phyloP scores from a whole-genome alignment of 2,113 vertebrate species.

The Meriones unguiculatus region DNA sequence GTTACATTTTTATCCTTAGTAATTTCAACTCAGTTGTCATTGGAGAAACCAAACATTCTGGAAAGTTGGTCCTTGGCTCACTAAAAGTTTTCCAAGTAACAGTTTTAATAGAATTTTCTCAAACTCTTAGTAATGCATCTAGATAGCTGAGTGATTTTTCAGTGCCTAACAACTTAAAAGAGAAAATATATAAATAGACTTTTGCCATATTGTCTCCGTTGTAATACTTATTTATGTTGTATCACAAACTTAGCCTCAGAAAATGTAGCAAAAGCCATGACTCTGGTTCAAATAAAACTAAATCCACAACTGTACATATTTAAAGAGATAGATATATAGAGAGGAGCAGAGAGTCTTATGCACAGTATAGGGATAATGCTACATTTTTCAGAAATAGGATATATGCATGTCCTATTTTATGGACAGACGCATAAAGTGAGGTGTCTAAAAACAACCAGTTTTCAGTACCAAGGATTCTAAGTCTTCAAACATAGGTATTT shows the following conservation, averaged over 20 bases:
- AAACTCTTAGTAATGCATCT: neutral
- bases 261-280: neutral
- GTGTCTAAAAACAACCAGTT: neutral
- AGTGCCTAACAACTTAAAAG: neutral
- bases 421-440: neutral
- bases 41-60: conserved; percentile 4
- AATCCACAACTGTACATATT: neutral
- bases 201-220: neutral
- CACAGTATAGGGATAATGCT: neutral
- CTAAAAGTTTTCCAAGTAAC: neutral
- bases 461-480: neutral
- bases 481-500: neutral
- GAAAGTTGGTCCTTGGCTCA: neutral
- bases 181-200: neutral
- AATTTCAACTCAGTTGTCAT: neutral
- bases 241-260: neutral
- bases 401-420: neutral
- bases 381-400: neutral
- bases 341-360: neutral
- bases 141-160: neutral
- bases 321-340: neutral
- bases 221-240: neutral
- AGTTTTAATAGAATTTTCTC: conserved; percentile 28
- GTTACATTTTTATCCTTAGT: neutral
- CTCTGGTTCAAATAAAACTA: neutral